Base-by-base conservation (phyloP, 2,797 vertebrate species). In the Tapirus indicus region DNA sequence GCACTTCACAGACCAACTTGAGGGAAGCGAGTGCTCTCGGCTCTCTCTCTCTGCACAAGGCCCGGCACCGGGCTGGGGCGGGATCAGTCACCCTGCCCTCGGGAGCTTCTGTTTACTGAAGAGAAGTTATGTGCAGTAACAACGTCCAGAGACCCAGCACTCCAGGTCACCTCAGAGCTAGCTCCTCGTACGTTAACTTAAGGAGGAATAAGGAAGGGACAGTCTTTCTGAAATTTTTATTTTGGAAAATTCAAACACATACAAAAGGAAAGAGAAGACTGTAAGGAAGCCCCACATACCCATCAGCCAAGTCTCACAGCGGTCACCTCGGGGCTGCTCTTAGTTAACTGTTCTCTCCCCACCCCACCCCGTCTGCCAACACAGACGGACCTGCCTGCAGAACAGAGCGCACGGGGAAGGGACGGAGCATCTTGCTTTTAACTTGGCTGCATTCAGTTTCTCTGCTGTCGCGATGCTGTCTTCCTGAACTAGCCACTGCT, bases 401-500 rank as follows among this genome's bases (percentile, higher is more conserved):
- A 27, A 13, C 0, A 18, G 14, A 18, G 41, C 1, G 41, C 20
- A 7, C 6, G 1, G 41, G 21, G 7, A 25, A 85, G 58, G 16
- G 21, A 7, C 0, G 7, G 0, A 1, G 79, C 23, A 6, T 20
- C 35, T 38, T 2, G 52, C 74, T 60, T 23, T 29, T 12, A 49
- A 60, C 8, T 14, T 5, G 14, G 32, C 79, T 0, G 4, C 4
- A 0, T 21, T 62, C 17, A 4, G 6, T 32, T 64, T 32, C 79
- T 62, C 20, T 32, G 49, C 69, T 11, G 23, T 17, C 18, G 29
- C 11, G 11, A 7, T n/a, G 27, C 44, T 17, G 3, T 0, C 35
- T 62, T 49, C 17, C 75, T n/a, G 66, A 44, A 56, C 7, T 4
- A 16, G 41, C 29, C 56, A 44, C 54, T 16, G 35, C 29, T 6